Base-by-base conservation (phyloP, 2,797 vertebrate species). In the Phoeniculus purpureus region DNA sequence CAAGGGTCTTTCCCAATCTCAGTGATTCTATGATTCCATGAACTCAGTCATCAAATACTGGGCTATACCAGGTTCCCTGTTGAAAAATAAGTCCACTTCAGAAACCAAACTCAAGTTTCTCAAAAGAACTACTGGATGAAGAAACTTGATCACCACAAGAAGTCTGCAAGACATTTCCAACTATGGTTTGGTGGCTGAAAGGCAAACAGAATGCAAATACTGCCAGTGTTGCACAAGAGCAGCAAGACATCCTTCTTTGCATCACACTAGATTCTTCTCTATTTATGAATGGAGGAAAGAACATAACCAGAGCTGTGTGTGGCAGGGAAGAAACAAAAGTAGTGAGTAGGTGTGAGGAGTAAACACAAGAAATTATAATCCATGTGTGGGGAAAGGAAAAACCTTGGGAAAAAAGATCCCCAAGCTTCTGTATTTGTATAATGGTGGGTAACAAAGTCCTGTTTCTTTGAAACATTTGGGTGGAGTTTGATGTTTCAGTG, bases 231-330 rank as follows among this genome's bases (percentile, higher is more conserved):
- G 65, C 23, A 45, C 4, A 50, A 21, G 8, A 86, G 71, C 78
- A 86, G 54, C 43, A 65, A 83, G 51, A 47, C 86, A 90, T 43
- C 58, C 25, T 34, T 71, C 77, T 76, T 26, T 1, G 4, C 62
- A 50, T 50, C 85, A 76, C 25, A 54, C 19, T 56, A 80, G 61
- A 34, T 54, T 90, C 81, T 34, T 83, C 43, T 55, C 52, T 66
- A 59, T 81, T 91, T 90, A 84, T 76, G 84, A 93, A 59, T 20
- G 52, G 45, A 70, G 37, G 31, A 89, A 87, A 34, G 93, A 93
- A 81, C 54, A 80, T n/a, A 85, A 67, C 9, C 56, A 90, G 74
- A 88, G 58, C 47, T 32, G 23, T 52, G 55, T 62, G 40, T 10
- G 48, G 55, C 29, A 85, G 26, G 22, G 15, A 75, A 84, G 52